Evolutionary conservation across 2,113 vertebrate species (phyloP).

Genomic region (Cynoglossus semilaevis): DNA sequence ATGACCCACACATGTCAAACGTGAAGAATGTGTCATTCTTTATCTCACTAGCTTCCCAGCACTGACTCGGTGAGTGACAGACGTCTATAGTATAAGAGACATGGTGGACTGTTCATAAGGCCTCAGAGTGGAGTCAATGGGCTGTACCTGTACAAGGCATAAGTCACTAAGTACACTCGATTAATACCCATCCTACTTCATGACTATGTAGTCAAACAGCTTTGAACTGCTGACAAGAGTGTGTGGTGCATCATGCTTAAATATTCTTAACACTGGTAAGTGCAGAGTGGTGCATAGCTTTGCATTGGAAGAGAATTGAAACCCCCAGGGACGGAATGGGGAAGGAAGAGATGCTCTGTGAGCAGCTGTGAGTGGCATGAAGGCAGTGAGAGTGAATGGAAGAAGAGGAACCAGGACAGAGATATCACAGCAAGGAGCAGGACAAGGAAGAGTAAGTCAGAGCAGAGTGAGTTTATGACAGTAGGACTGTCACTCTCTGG

Average conservation of each 20-base stretch:
- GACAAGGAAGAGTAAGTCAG: slow-evolving; percentile 15
- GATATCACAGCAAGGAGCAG: slow-evolving; percentile 9
- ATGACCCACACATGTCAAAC: not conserved
- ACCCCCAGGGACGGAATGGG: not conserved
- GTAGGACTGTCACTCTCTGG: slow-evolving; percentile 5
- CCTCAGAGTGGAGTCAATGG: slow-evolving; percentile 48
- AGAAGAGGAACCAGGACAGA: slow-evolving; percentile 4
- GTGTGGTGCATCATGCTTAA: slow-evolving; percentile 11
- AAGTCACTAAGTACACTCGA: slow-evolving; percentile 12
- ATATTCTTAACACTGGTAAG: slow-evolving; percentile 30
- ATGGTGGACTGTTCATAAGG: slow-evolving; percentile 45
- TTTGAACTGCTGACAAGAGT: not conserved
- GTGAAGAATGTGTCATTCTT: slow-evolving; percentile 16
- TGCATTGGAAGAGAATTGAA: too few relatives aligned
- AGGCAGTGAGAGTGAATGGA: slow-evolving; percentile 17
- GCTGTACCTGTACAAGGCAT: slow-evolving; percentile 19
- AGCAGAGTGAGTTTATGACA: slow-evolving; percentile 20
- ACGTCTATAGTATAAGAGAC: slow-evolving; percentile 38
- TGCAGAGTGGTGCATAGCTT: not conserved
- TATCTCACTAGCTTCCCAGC: slow-evolving; percentile 5
- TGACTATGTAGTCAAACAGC: not conserved
- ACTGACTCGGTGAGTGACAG: slow-evolving; percentile 23
- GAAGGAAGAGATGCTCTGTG: not conserved
- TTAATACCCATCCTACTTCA: not conserved
- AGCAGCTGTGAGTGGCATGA: not conserved